Evolutionary conservation across 2,888 invertebrate genomes (phyloP).

Genomic region (Anthophora plumipes): DNA sequence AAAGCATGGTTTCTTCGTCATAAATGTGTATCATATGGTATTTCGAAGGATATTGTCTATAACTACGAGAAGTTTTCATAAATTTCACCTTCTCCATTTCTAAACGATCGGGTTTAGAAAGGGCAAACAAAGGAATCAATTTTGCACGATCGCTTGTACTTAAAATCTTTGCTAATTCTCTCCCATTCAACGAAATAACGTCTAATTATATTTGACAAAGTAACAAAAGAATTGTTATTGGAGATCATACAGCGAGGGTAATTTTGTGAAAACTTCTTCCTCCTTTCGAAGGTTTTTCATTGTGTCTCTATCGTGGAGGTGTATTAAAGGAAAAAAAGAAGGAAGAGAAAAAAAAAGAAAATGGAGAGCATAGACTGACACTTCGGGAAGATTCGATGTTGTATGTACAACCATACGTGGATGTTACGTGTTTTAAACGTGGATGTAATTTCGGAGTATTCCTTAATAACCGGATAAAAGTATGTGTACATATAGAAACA

Average conservation of each 20-base stretch:
- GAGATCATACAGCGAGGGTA: neutral
- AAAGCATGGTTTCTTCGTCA: neutral
- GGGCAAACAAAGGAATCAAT: neutral
- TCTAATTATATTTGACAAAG: neutral
- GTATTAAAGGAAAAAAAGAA: slow-evolving; percentile 14
- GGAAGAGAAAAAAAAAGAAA: too few species aligned
- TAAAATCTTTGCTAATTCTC: neutral
- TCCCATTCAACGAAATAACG: neutral
- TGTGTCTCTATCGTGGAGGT: neutral
- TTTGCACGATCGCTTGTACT: neutral
- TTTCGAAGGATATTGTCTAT: neutral
- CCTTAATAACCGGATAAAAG: slow-evolving; percentile 16
- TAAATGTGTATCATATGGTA: slow-evolving; percentile 35
- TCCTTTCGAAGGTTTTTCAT: neutral
- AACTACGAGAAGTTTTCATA: slow-evolving; percentile 17
- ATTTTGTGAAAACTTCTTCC: slow-evolving; percentile 18
- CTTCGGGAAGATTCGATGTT: slow-evolving; percentile 36
- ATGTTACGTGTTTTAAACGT: slow-evolving; percentile 47
- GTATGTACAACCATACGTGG: slow-evolving; percentile 26
- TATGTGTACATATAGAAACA: slow-evolving; percentile 27
- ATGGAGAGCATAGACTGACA: slow-evolving; percentile 51
- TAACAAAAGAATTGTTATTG: neutral
- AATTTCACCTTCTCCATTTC: neutral
- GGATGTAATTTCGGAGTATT: slow-evolving; percentile 28
- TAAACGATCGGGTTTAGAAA: neutral